Conservation (phyloP, 2,113 vertebrate species). For the Hucho hucho region DNA sequence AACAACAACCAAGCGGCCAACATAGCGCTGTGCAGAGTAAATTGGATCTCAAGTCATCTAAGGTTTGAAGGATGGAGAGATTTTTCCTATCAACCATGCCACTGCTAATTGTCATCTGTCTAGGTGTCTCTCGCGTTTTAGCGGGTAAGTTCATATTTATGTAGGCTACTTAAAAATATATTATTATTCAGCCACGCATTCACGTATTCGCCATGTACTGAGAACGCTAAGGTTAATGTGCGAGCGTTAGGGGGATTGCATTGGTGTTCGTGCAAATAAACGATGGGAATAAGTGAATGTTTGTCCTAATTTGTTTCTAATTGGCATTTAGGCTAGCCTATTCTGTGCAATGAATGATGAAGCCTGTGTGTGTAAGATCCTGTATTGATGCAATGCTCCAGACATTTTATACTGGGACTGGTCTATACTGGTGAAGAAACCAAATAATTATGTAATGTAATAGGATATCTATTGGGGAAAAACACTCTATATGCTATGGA, state of each 20-base stretch:
- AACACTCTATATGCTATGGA: no score
- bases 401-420: background rate
- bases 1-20: constrained; percentile 40
- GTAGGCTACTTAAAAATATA: background rate
- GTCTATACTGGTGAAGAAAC: background rate
- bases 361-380: background rate
- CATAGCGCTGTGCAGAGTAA: constrained; percentile 50
- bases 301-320: background rate
- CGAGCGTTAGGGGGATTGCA: background rate
- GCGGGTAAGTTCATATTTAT: constrained; percentile 70
- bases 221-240: background rate
- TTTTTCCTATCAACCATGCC: constrained; percentile 41
- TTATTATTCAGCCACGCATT: background rate
- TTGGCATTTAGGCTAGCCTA: background rate
- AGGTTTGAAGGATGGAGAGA: constrained; percentile 68
- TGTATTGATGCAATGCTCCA: background rate
- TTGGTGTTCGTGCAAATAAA: constrained; percentile 17
- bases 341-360: background rate
- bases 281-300: constrained; percentile 1
- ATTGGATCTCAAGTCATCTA: constrained; percentile 64
- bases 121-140: constrained; percentile 63
- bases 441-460: background rate
- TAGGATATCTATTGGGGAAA: background rate
- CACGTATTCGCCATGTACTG: background rate
- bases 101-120: constrained; percentile 66